Evolutionary conservation across 2,888 invertebrate species (phyloP).

Genomic region (Rambutsinella grinnellia): DNA sequence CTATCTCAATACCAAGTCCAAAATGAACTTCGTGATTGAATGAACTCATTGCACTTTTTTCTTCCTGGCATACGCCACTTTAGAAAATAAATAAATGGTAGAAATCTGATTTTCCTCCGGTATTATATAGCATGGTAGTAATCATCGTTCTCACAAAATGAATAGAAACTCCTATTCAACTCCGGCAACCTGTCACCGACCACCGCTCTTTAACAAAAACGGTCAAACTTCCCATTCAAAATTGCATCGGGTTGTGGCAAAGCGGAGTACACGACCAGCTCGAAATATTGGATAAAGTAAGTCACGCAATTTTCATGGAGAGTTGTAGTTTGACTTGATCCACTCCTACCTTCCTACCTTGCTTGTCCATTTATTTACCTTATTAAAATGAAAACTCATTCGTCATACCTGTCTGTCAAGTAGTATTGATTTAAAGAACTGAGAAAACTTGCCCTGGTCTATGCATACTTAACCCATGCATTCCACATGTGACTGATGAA

Average conservation of each 20-base stretch:
- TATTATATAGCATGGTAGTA: neutral
- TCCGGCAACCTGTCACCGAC: slow-evolving; percentile 22
- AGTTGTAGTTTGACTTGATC: slow-evolving; percentile 28
- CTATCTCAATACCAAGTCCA: neutral
- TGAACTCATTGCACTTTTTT: neutral
- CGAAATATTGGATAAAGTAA: slow-evolving; percentile 60
- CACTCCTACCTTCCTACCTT: slow-evolving; percentile 56
- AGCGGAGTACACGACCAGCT: slow-evolving; percentile 11
- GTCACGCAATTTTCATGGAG: slow-evolving; percentile 64
- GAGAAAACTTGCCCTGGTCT: neutral
- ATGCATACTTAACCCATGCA: too few species aligned
- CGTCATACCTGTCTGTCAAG: slow-evolving; percentile 50
- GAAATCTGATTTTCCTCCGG: neutral
- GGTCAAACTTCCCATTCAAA: too few species aligned
- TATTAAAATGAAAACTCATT: slow-evolving; percentile 58
- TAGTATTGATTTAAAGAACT: neutral
- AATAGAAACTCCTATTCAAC: too few species aligned
- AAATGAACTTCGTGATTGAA: neutral
- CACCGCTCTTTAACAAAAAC: too few species aligned
- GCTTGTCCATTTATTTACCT: slow-evolving; percentile 19
- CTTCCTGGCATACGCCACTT: neutral
- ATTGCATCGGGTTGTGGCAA: too few species aligned
- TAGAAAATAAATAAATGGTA: neutral
- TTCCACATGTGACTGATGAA: neutral
- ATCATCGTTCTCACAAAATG: neutral